Conservation (phyloP, 2,888 invertebrate species). For the Melanargia galathea region DNA sequence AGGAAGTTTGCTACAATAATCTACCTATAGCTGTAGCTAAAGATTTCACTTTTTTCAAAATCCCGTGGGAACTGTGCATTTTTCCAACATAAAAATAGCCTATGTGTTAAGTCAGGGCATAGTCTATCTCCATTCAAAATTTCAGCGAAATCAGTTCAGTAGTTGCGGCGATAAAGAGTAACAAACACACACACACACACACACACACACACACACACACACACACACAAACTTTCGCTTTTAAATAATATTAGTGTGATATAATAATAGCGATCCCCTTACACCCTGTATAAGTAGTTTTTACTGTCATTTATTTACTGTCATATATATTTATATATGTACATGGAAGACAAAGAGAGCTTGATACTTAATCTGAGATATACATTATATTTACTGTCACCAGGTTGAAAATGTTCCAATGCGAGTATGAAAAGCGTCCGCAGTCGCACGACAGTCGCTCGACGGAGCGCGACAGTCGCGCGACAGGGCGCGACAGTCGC, state of each 20-base stretch:
- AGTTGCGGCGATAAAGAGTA: background rate
- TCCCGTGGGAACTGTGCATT: background rate
- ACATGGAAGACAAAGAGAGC: no score
- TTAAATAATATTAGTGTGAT: no score
- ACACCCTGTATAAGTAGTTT: no score
- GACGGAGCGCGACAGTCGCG: conserved; percentile 43
- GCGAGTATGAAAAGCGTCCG: conserved; percentile 69
- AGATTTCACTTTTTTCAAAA: background rate
- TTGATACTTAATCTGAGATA: no score
- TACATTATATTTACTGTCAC: background rate
- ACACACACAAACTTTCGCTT: no score
- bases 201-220: background rate
- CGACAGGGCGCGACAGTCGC: conserved; percentile 55
- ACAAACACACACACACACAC: background rate
- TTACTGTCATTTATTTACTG: no score
- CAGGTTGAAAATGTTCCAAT: conserved; percentile 62
- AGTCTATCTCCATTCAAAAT: no score
- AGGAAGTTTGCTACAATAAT: no score
- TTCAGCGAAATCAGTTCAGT: background rate
- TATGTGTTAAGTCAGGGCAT: background rate
- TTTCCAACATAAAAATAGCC: background rate
- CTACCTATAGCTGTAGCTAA: background rate
- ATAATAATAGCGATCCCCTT: no score
- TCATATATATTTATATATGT: no score
- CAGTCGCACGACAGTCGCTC: conserved; percentile 52